phyloP scores from a whole-genome alignment of 1,140 invertebrate genomes.

The Kradibia gibbosae region DNA sequence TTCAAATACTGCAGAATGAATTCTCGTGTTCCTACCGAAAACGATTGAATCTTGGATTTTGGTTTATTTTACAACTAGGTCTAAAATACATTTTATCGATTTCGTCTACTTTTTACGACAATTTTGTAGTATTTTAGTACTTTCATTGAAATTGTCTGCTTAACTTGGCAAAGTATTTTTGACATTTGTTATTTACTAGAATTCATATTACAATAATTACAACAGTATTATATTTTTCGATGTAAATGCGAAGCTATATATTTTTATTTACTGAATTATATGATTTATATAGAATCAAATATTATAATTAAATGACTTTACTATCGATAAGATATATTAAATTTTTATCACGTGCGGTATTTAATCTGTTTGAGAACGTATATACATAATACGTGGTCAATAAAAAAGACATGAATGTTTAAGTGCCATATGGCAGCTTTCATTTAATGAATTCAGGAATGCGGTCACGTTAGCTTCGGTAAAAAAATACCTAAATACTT shows the following conservation, averaged over 20 bases:
- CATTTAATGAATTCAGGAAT: conserved; percentile 8
- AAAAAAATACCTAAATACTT: neutral
- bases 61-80: neutral
- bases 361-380: no score
- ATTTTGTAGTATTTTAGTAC: neutral
- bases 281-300: no score
- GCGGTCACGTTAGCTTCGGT: neutral
- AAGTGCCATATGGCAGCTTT: neutral
- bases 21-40: neutral
- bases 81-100: neutral
- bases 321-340: no score
- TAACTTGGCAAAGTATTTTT: conserved; percentile 1
- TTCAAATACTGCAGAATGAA: conserved; percentile 6
- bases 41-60: neutral
- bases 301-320: no score
- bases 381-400: neutral
- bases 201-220: no score
- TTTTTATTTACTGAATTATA: no score
- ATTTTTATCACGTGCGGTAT: no score
- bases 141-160: neutral
- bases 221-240: no score
- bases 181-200: neutral
- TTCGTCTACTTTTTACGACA: neutral
- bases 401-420: neutral
- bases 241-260: no score